These are phyloP conservation scores for Catocala sponsa DNA, from an alignment of 2,888 invertebrate species.

Conservation along the genomic window DNA sequence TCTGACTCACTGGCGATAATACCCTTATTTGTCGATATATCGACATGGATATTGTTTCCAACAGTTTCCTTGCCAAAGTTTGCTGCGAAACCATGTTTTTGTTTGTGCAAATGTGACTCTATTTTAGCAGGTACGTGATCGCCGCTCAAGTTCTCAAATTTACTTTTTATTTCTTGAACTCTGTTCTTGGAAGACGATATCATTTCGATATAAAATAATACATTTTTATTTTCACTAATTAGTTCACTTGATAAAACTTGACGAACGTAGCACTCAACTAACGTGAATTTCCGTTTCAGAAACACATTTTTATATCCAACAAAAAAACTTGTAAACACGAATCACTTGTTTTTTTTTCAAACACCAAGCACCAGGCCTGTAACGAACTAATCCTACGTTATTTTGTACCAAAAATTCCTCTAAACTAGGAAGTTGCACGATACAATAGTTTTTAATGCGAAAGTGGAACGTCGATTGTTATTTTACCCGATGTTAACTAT, in stretches of 20 bases:
- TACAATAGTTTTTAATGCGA: constrained; percentile 45
- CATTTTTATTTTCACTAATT: constrained; percentile 63
- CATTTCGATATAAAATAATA: constrained; percentile 73
- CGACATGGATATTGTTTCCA: constrained; percentile 34
- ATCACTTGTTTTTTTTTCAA: constrained; percentile 32
- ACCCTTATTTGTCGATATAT: constrained; percentile 47
- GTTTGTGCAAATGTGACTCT: constrained; percentile 50
- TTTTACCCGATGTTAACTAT: constrained; percentile 58
- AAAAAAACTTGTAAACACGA: constrained; percentile 32
- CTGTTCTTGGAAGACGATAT: constrained; percentile 83
- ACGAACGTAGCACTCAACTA: constrained; percentile 2
- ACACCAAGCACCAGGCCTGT: constrained; percentile 30
- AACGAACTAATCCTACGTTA: constrained; percentile 27
- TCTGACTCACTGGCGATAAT: constrained; percentile 52
- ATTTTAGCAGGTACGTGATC: constrained; percentile 59
- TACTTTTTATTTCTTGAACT: constrained; percentile 90
- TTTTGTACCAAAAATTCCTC: constrained; percentile 25
- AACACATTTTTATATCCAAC: constrained; percentile 18
- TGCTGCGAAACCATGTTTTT: constrained; percentile 33
- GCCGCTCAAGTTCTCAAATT: constrained; percentile 87
- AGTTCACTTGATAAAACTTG: constrained; percentile 11
- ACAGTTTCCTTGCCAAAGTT: constrained; percentile 49
- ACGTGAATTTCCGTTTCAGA: constrained; percentile 7
- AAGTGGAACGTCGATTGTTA: constrained; percentile 54
- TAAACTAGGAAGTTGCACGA: constrained; percentile 41